These are phyloP conservation scores for Jacana jacana DNA, from an alignment of 2,113 vertebrate species.

Conservation along the genomic window DNA sequence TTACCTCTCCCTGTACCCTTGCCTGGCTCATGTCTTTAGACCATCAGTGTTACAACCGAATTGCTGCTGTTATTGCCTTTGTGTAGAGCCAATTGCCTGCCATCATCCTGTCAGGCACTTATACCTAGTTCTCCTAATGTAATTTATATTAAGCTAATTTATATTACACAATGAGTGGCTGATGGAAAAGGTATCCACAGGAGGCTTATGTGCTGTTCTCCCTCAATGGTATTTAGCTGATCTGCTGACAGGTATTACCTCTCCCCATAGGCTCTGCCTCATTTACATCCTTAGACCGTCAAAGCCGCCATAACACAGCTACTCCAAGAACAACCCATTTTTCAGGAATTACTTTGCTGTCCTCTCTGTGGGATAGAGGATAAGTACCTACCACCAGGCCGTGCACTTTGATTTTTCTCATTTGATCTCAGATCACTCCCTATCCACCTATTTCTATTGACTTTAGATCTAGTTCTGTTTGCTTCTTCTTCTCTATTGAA, in stretches of 20 bases:
- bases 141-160: constrained; percentile 54
- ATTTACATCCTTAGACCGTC: not conserved
- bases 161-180: not conserved
- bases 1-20: not conserved
- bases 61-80: not conserved
- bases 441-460: not conserved
- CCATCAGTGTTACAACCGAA: not conserved
- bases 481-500: not conserved
- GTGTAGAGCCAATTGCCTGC: not conserved
- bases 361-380: not conserved
- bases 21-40: not conserved
- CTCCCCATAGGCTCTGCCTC: not conserved
- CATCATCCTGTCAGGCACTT: constrained; percentile 37
- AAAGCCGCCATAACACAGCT: not conserved
- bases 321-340: constrained; percentile 11
- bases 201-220: not conserved
- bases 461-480: not conserved
- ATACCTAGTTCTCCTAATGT: not conserved
- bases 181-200: not conserved
- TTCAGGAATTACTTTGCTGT: not conserved
- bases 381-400: not conserved
- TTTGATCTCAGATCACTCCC: not conserved
- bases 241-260: constrained; percentile 6
- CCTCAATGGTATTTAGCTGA: not conserved
- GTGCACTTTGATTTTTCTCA: not conserved